Conservation (phyloP, 2,113 vertebrate species). For the Oryzias celebensis region DNA sequence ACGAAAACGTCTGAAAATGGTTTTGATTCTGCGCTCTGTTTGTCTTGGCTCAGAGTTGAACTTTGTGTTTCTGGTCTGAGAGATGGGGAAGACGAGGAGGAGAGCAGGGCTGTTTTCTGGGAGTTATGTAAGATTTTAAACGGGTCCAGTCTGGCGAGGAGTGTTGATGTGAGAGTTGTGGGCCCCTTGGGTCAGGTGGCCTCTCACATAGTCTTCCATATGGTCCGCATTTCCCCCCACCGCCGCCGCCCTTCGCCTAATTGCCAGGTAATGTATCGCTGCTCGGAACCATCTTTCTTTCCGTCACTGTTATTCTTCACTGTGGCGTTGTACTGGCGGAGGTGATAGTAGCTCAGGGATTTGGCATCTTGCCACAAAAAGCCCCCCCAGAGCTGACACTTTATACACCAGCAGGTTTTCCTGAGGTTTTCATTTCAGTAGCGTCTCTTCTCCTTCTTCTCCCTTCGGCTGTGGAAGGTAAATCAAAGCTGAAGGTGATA, state of each 20-base stretch:
- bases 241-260: constrained; percentile 61
- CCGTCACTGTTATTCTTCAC: constrained; percentile 54
- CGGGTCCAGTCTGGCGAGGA: constrained; percentile 57
- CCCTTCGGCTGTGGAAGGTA: constrained; percentile 46
- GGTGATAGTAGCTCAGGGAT: constrained; percentile 27
- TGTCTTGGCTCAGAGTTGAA: constrained; percentile 60
- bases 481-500: constrained; percentile 72
- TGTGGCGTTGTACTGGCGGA: constrained; percentile 60
- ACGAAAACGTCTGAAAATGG: constrained; percentile 62
- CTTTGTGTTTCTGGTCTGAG: constrained; percentile 62
- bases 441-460: constrained; percentile 53
- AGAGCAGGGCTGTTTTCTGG: constrained; percentile 47
- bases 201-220: constrained; percentile 72
- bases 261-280: constrained; percentile 78
- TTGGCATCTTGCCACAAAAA: constrained; percentile 68
- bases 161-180: constrained; percentile 66
- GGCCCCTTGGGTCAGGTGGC: constrained; percentile 74
- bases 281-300: constrained; percentile 36
- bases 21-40: constrained; percentile 70
- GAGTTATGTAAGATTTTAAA: constrained; percentile 75
- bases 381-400: constrained; percentile 72
- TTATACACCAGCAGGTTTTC: constrained; percentile 79
- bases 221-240: constrained; percentile 67
- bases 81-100: constrained; percentile 16
- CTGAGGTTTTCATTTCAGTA: constrained; percentile 81